Evolutionary conservation across 2,888 invertebrate species (phyloP).

Genomic region (Agapetus fuscipes): DNA sequence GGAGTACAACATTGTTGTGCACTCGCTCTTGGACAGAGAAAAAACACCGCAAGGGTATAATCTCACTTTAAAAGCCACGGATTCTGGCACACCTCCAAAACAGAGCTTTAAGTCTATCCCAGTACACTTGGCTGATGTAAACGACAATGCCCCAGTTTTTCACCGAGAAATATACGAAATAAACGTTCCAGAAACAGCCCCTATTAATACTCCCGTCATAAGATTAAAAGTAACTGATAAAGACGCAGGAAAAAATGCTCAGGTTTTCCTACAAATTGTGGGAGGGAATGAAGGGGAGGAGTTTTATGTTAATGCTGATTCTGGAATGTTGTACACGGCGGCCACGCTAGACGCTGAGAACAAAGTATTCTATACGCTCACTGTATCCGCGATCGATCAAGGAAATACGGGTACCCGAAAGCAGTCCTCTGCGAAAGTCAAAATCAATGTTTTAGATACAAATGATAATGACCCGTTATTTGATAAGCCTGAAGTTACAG

Average conservation of each 20-base stretch:
- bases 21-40: conserved; percentile 69
- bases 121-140: conserved; percentile 69
- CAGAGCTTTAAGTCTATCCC: conserved; percentile 72
- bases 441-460: conserved; percentile 78
- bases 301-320: conserved; percentile 77
- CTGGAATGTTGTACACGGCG: conserved; percentile 82
- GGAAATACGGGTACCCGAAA: conserved; percentile 73
- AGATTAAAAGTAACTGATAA: conserved; percentile 79
- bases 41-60: conserved; percentile 74
- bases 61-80: conserved; percentile 75
- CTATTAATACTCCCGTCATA: conserved; percentile 80
- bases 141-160: conserved; percentile 82
- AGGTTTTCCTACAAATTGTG: conserved; percentile 79
- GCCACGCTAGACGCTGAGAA: conserved; percentile 75
- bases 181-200: conserved; percentile 79
- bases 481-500: conserved; percentile 57
- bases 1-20: conserved; percentile 72
- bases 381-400: conserved; percentile 83
- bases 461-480: conserved; percentile 94
- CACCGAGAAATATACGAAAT: conserved; percentile 81
- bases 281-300: conserved; percentile 87
- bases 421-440: conserved; percentile 84
- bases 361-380: conserved; percentile 74
- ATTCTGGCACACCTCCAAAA: conserved; percentile 70
- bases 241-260: conserved; percentile 74